Conservation (phyloP, 1,140 invertebrate genomes). For the Ostrea edulis region DNA sequence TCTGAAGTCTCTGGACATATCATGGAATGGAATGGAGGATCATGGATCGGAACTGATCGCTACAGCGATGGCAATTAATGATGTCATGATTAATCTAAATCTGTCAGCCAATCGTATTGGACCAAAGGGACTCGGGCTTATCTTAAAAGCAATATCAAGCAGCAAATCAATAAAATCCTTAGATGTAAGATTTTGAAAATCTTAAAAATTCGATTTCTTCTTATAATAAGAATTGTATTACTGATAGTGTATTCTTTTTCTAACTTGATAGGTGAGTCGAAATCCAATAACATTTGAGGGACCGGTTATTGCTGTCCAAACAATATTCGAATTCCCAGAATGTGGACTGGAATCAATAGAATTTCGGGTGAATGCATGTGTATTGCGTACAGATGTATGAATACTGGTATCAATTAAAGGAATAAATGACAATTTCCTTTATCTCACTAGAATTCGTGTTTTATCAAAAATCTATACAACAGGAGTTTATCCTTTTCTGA, state of each 20-base stretch:
- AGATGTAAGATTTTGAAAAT: slow-evolving; percentile 45
- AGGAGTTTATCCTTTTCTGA: no score
- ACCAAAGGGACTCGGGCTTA: slow-evolving; percentile 40
- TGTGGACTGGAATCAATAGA: slow-evolving; percentile 48
- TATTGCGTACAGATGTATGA: background rate
- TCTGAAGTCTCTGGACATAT: slow-evolving; percentile 52
- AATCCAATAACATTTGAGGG: slow-evolving; percentile 57
- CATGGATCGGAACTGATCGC: slow-evolving; percentile 46
- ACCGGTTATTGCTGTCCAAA: slow-evolving; percentile 44
- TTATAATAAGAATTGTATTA: background rate
- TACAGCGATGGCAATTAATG: slow-evolving; percentile 7
- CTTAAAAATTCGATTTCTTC: background rate
- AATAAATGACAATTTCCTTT: background rate
- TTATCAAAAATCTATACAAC: background rate
- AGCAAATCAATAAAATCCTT: slow-evolving; percentile 49
- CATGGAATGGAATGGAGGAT: slow-evolving; percentile 57
- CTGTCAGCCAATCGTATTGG: slow-evolving; percentile 52
- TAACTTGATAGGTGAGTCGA: slow-evolving; percentile 41
- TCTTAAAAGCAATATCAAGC: slow-evolving; percentile 45
- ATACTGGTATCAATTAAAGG: background rate
- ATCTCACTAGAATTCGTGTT: background rate
- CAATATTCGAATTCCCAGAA: slow-evolving; percentile 49
- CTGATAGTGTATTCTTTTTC: background rate
- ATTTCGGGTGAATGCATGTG: slow-evolving; percentile 40
- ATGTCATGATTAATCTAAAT: slow-evolving; percentile 48